Conservation (phyloP, 1,140 invertebrate genomes). For the Acromyrmex charruanus region DNA sequence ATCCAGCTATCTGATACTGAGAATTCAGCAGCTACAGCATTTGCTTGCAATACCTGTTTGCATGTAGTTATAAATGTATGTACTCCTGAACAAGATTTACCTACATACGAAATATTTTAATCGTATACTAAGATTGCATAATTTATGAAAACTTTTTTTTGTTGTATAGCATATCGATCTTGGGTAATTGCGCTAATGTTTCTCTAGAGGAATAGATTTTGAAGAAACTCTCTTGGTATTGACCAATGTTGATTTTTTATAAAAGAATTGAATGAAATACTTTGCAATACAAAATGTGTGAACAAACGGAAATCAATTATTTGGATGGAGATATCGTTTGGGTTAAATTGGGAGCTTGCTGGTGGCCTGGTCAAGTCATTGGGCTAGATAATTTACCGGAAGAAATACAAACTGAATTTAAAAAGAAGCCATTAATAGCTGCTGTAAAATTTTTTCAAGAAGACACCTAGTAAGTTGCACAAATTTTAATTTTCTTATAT, state of each 20-base stretch:
- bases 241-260: slow-evolving; percentile 68
- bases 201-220: slow-evolving; percentile 13
- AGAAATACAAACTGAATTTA: slow-evolving; percentile 87
- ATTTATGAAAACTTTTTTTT: slow-evolving; percentile 34
- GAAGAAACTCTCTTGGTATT: slow-evolving; percentile 4
- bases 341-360: slow-evolving; percentile 92
- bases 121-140: background rate
- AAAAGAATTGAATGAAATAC: slow-evolving; percentile 63
- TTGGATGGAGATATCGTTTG: slow-evolving; percentile 92
- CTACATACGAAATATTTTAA: background rate
- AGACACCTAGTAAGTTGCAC: slow-evolving; percentile 90
- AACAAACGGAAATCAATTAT: slow-evolving; percentile 89
- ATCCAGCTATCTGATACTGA: background rate
- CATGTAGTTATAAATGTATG: background rate
- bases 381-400: slow-evolving; percentile 88
- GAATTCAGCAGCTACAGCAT: background rate
- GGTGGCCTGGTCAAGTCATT: slow-evolving; percentile 93
- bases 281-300: slow-evolving; percentile 86
- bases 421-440: slow-evolving; percentile 91
- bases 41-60: background rate
- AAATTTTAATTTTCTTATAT: slow-evolving; percentile 64
- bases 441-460: slow-evolving; percentile 94
- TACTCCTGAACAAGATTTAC: background rate
- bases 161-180: slow-evolving; percentile 36
- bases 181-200: slow-evolving; percentile 34